Evolutionary conservation across 2,113 vertebrate species (phyloP).

Genomic region (Melozone crissalis): DNA sequence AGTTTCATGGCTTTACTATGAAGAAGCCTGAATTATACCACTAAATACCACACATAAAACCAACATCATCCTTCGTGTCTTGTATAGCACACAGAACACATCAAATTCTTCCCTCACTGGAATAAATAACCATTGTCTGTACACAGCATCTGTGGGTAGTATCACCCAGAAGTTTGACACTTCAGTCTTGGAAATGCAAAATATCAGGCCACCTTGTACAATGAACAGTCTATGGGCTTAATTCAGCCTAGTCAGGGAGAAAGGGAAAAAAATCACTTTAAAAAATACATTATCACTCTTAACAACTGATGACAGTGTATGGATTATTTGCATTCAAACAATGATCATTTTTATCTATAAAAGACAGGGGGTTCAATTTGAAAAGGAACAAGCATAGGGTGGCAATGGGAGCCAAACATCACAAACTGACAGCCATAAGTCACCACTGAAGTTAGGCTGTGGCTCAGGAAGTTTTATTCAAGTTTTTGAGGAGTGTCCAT

Average conservation of each 20-base stretch:
- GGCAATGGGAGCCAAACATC: not conserved
- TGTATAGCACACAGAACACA: not conserved
- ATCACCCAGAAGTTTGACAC: not conserved
- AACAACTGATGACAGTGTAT: not conserved
- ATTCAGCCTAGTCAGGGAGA: not conserved
- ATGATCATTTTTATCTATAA: not conserved
- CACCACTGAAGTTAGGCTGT: not conserved
- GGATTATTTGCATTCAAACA: not conserved
- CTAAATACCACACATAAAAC: not conserved
- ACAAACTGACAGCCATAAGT: not conserved
- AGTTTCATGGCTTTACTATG: not conserved
- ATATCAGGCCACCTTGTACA: not conserved
- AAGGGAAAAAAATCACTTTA: not conserved
- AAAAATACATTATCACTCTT: not conserved
- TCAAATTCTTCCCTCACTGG: not conserved
- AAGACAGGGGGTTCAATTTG: not conserved
- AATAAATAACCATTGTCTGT: not conserved
- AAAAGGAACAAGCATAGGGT: not conserved
- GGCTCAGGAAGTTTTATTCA: not conserved
- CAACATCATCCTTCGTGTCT: not conserved
- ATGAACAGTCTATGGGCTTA: not conserved
- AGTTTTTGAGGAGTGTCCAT: not conserved
- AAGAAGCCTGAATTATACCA: not conserved
- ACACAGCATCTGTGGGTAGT: not conserved
- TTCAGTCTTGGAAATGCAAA: not conserved